Conservation (phyloP, 2,797 vertebrate genomes). For the Anguilla anguilla region DNA sequence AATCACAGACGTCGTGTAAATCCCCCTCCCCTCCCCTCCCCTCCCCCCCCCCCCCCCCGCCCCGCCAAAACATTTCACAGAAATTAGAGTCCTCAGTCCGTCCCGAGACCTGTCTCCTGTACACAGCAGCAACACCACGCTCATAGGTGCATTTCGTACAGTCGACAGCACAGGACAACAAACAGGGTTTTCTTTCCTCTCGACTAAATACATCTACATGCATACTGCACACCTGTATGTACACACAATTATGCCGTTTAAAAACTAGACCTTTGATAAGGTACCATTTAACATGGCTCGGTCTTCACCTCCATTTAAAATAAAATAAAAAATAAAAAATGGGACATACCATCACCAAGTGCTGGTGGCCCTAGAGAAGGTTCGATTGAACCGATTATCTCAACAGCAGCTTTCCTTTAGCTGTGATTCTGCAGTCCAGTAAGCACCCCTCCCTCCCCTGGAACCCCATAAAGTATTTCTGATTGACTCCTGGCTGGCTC, state of each 20-base stretch:
- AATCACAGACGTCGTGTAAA: conserved; percentile 7
- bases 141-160: conserved; percentile 33
- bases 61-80: conserved; percentile 48
- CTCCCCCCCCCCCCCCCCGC: background rate
- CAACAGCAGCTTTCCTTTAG: background rate
- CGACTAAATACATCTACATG: background rate
- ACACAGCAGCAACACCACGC: conserved; percentile 36
- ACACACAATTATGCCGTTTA: background rate
- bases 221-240: conserved; percentile 15
- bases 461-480: conserved; percentile 3
- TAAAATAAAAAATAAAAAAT: background rate
- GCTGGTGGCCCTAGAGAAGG: background rate
- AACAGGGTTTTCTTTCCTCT: background rate
- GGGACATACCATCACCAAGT: conserved; percentile 7
- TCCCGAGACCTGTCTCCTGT: conserved; percentile 27
- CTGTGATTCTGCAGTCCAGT: background rate
- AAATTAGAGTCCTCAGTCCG: conserved; percentile 38
- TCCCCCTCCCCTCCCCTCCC: background rate
- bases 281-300: conserved; percentile 33
- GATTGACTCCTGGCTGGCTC: background rate
- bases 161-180: conserved; percentile 17
- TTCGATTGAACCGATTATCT: conserved; percentile 27
- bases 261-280: conserved; percentile 1
- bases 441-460: background rate
- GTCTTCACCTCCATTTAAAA: conserved; percentile 21